Evolutionary conservation across 2,797 vertebrate genomes (phyloP).

Genomic region (Trachurus trachurus): DNA sequence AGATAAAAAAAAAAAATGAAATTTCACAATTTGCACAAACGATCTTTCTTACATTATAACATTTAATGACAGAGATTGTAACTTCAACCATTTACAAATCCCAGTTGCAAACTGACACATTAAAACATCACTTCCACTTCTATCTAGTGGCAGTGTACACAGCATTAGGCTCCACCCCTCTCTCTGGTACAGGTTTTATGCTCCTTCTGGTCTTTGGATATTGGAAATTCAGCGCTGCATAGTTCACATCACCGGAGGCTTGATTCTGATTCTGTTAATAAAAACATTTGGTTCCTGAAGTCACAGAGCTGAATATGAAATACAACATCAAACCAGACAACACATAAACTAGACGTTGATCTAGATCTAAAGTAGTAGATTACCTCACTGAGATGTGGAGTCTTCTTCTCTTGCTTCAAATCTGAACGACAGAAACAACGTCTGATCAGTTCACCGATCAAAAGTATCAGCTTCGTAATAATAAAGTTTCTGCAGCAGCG

Average conservation of each 20-base stretch:
- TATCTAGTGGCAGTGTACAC: slow-evolving; percentile 16
- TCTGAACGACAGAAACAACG: too few species aligned
- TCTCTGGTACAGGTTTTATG: not conserved
- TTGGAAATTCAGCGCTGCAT: slow-evolving; percentile 23
- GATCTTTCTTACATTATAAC: too few species aligned
- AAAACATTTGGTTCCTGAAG: not conserved
- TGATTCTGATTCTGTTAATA: not conserved
- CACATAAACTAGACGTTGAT: not conserved
- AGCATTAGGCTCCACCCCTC: not conserved
- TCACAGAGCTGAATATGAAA: not conserved
- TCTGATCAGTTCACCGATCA: too few species aligned
- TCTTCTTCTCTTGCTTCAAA: too few species aligned
- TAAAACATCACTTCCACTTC: not conserved
- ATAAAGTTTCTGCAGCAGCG: too few species aligned
- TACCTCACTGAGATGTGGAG: too few species aligned
- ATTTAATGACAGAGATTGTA: too few species aligned
- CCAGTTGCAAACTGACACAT: not conserved
- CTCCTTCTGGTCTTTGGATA: not conserved
- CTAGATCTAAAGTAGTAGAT: not conserved
- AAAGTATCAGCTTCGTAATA: too few species aligned
- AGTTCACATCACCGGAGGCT: slow-evolving; percentile 28
- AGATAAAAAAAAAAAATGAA: too few species aligned
- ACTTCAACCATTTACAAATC: too few species aligned
- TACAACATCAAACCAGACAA: not conserved
- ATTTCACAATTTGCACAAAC: too few species aligned